Evolutionary conservation across 1,140 invertebrate genomes (phyloP), one percentile per base, ranked within the genome.

Genomic region (Macrotrachela quadricornifera): DNA sequence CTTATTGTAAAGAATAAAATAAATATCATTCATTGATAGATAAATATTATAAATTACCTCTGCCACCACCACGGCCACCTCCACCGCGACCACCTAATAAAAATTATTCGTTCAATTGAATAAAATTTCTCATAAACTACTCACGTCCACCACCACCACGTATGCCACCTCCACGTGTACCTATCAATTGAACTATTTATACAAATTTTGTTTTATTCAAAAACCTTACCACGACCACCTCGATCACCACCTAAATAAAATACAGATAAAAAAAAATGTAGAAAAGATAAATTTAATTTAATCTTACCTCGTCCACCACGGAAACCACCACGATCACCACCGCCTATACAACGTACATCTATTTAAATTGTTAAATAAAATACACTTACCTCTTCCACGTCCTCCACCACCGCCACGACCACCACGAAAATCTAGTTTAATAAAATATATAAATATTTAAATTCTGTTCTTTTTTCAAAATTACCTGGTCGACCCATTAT

Each of bases 341-440:
- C 18, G 49, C 39, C 16, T 15, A 45, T 40, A 36, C 49, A 12
- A 13, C 46, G 38, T 13, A 39, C 43, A 8, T 17, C 41, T 30
- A 38, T 37, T 6, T 46, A 47, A n/a, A 47, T 40, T 39, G 3
- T 4, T 8, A 30, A 30, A 12, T 17, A 41, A 44, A 38, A 14
- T 6, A 47, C 47, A n/a, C 52, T 30, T 11, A n/a, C 51, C 16
- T 41, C 38, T 46, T 46, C 53, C 56, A 14, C 49, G 40, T 41
- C 53, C 56, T 9, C 49, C 49, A 12, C 50, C 54, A 44, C 52
- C 54, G 13, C 52, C 52, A 37, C 52, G 40, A 16, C 46, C 46
- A 30, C 52, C 52, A 36, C 52, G 39, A 21, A 43, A 49, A 12
- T 42, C 46, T 30, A 30, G 2, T 4, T 4, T 2, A 30, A 30